Base-by-base conservation (phyloP, 2,797 vertebrate species). In the Halcyon leucocephala region DNA sequence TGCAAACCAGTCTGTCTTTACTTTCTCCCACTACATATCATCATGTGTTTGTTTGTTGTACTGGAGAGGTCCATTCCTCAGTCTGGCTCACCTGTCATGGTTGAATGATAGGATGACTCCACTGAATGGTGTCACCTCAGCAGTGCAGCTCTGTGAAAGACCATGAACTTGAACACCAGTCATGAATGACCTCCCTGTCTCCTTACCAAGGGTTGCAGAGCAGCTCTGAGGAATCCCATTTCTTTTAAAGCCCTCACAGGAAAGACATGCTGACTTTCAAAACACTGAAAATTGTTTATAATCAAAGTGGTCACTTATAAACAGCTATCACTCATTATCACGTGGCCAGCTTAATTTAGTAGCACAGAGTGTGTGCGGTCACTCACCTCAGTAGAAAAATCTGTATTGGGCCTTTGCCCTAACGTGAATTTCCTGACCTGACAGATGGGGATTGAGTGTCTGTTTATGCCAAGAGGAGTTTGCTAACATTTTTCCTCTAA, bases 401-500 rank as follows among this genome's bases (percentile, higher is more conserved):
- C 92, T 76, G 70, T 62, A 66, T 22, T 71, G 67, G 77, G 80
- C 33, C 71, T 94, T 95, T 4, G 1, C 90, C 77, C 62, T 90
- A 96, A 96, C 89, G 96, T 86, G 89, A 97, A 97, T 97, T 97
- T 96, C 95, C 96, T 97, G 87, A 90, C 89, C 94, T 95, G 91
- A 97, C 97, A 98, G 97, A 98, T 98, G 97, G 95, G 86, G 97
- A 98, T 95, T 94, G 94, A 94, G 90, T 96, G 94, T 97, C 97
- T 96, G 95, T 97, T 97, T 97, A 97, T 96, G 90, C 71, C 90
- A 88, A 94, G 91, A 94, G 84, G 65, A 95, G 94, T 94, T 97
- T 96, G 96, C 97, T 96, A 97, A 97, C 96, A 97, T 97, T 98
- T 98, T 98, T 95, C 94, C 82, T 97, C 96, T 98, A 98, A 98